phyloP scores from a whole-genome alignment of 2,113 vertebrate species.

The Alligator sinensis region DNA sequence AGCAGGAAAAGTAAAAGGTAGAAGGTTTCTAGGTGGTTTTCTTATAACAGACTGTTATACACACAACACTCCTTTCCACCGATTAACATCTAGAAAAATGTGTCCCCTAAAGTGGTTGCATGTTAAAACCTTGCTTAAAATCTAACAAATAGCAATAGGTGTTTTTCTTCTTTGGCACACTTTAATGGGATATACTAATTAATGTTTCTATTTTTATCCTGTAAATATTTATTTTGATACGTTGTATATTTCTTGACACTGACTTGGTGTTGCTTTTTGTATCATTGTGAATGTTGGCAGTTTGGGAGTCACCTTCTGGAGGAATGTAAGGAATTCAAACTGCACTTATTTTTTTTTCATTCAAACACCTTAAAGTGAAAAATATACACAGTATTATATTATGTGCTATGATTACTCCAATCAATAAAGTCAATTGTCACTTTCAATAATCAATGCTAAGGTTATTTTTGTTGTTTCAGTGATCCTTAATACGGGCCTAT shows the following conservation, averaged over 20 bases:
- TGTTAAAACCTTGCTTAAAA: conserved; percentile 31
- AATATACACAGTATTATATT: conserved; percentile 70
- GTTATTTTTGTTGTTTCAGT: conserved; percentile 15
- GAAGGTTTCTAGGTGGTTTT: conserved; percentile 51
- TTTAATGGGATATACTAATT: conserved; percentile 76
- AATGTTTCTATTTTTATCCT: conserved; percentile 82
- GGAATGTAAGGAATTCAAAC: conserved; percentile 78
- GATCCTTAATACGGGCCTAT: background rate
- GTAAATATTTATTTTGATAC: conserved; percentile 85
- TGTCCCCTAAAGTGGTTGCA: conserved; percentile 57
- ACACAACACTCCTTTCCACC: conserved; percentile 33
- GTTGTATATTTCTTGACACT: conserved; percentile 80
- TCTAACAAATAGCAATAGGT: conserved; percentile 77
- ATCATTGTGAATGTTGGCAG: conserved; percentile 76
- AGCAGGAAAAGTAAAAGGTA: conserved; percentile 55
- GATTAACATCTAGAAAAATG: background rate
- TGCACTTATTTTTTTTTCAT: conserved; percentile 74
- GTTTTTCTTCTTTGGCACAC: conserved; percentile 61
- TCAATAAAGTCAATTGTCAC: conserved; percentile 79
- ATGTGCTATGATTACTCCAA: conserved; percentile 72
- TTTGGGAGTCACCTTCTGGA: conserved; percentile 77
- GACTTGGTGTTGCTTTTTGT: conserved; percentile 73
- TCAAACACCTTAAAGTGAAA: conserved; percentile 68
- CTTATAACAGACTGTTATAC: conserved; percentile 72
- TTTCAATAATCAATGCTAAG: conserved; percentile 57